Evolutionary conservation across 2,113 vertebrate genomes (phyloP).

Genomic region (Misgurnus anguillicaudatus): DNA sequence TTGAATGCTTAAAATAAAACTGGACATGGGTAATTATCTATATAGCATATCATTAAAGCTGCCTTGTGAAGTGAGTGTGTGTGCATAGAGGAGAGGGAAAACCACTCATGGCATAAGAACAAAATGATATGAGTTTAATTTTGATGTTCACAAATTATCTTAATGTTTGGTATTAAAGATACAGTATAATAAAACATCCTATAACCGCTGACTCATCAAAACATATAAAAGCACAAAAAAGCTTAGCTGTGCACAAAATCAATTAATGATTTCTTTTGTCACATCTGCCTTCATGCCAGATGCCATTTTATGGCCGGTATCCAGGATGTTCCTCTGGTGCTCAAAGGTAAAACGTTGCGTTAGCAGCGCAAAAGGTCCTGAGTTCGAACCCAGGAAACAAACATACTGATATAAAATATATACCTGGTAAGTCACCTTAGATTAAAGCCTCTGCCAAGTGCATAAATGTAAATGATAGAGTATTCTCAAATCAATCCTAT

Average conservation of each 20-base stretch:
- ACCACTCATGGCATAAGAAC: background rate
- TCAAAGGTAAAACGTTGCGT: no score
- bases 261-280: background rate
- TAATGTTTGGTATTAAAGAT: constrained; percentile 3
- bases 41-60: constrained; percentile 11
- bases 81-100: background rate
- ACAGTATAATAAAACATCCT: background rate
- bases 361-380: no score
- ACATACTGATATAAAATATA: no score
- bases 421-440: no score
- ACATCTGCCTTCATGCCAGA: no score
- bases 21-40: constrained; percentile 35
- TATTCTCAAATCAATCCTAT: no score
- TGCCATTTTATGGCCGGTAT: no score
- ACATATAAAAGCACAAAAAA: background rate
- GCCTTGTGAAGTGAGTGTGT: background rate
- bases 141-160: constrained; percentile 18
- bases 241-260: background rate
- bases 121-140: constrained; percentile 4
- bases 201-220: background rate
- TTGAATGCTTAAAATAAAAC: constrained; percentile 29
- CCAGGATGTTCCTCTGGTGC: no score
- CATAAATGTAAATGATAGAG: no score
- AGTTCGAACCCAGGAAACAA: no score
- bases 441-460: no score